Conservation (phyloP, 2,797 vertebrate species). For the Falco rusticolus region DNA sequence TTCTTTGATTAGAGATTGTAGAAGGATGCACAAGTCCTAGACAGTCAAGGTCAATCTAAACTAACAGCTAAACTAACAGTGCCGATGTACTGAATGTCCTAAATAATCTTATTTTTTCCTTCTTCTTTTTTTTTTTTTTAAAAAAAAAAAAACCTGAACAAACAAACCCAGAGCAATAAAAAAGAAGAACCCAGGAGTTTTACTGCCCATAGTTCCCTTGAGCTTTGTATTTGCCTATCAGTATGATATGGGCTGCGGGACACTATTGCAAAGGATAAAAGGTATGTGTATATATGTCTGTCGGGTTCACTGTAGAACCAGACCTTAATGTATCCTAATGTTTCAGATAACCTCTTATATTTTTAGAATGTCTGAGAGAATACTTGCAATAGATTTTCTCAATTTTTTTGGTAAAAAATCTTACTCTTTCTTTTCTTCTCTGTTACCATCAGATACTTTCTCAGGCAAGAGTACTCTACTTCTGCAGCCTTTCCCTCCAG, state of each 20-base stretch:
- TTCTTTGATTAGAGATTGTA: not conserved
- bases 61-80: not conserved
- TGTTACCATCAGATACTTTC: not conserved
- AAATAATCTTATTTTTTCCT: not conserved
- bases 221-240: constrained; percentile 87
- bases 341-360: not conserved
- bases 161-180: constrained; percentile 80
- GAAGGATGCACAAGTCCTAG: not conserved
- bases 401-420: not conserved
- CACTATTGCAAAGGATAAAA: constrained; percentile 86
- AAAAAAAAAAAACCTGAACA: not conserved
- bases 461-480: not conserved
- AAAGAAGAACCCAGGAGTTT: constrained; percentile 79
- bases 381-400: not conserved
- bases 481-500: not conserved
- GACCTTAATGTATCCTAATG: not conserved
- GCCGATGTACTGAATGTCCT: not conserved
- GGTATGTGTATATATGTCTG: constrained; percentile 67
- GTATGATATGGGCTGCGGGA: constrained; percentile 88
- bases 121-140: not conserved
- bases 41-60: not conserved
- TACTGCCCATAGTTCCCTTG: constrained; percentile 85
- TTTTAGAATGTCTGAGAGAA: not conserved
- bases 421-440: not conserved
- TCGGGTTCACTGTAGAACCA: not conserved